Evolutionary conservation across 2,888 invertebrate species (phyloP).

Genomic region (Tipula lateralis): DNA sequence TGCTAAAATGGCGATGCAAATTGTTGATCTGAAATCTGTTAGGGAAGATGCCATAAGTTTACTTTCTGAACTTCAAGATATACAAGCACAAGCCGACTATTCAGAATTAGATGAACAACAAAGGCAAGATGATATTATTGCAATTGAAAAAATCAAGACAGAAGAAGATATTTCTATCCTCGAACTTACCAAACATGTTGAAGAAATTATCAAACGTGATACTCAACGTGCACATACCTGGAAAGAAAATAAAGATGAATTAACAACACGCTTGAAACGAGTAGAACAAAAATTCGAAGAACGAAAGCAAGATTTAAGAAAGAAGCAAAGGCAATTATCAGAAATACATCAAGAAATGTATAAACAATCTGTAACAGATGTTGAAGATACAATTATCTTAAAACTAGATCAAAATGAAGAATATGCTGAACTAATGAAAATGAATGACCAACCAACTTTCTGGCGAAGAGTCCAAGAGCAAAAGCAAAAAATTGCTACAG

Average conservation of each 20-base stretch:
- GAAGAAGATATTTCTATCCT: slow-evolving; percentile 47
- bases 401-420: slow-evolving; percentile 46
- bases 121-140: slow-evolving; percentile 48
- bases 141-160: slow-evolving; percentile 45
- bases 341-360: slow-evolving; percentile 41
- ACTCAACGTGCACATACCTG: slow-evolving; percentile 43
- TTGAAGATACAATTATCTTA: slow-evolving; percentile 56
- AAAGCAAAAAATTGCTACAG: slow-evolving; percentile 38
- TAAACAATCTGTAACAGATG: slow-evolving; percentile 55
- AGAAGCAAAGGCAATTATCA: slow-evolving; percentile 38
- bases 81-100: slow-evolving; percentile 33
- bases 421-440: slow-evolving; percentile 33
- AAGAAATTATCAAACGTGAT: slow-evolving; percentile 45
- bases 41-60: slow-evolving; percentile 31
- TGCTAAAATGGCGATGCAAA: slow-evolving; percentile 52
- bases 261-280: slow-evolving; percentile 38
- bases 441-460: slow-evolving; percentile 37
- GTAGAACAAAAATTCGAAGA: slow-evolving; percentile 37
- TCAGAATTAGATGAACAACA: slow-evolving; percentile 40
- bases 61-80: slow-evolving; percentile 31
- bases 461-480: slow-evolving; percentile 41
- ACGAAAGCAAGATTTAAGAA: slow-evolving; percentile 30
- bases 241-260: slow-evolving; percentile 49
- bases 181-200: slow-evolving; percentile 47
- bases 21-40: slow-evolving; percentile 50